phyloP scores from a whole-genome alignment of 1,140 invertebrate species.

The Diabrotica undecimpunctata region DNA sequence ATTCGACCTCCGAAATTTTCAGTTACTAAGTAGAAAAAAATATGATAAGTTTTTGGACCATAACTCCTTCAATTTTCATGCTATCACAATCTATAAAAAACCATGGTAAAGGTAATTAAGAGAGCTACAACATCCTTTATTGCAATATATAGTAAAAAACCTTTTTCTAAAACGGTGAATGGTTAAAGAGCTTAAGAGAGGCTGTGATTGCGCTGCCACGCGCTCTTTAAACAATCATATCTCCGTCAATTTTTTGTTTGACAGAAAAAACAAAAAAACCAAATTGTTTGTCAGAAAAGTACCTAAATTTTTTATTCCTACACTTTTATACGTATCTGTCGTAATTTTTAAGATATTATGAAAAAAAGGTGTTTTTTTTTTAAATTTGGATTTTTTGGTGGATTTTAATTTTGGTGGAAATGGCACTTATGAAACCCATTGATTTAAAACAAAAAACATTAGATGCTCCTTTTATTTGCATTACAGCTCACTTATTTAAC shows the following conservation, averaged over 20 bases:
- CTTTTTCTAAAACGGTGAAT: no score
- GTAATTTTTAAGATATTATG: background rate
- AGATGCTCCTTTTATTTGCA: background rate
- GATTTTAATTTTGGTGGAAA: background rate
- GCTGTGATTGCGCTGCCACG: no score
- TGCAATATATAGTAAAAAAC: no score
- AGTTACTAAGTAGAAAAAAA: background rate
- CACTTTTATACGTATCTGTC: background rate
- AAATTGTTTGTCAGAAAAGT: background rate
- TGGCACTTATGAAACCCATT: background rate
- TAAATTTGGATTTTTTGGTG: background rate
- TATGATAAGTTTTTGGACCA: background rate
- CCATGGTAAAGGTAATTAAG: no score
- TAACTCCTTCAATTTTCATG: no score
- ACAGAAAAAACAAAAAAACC: background rate
- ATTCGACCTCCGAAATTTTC: constrained; percentile 1
- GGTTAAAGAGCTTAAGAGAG: no score
- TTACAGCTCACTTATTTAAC: background rate
- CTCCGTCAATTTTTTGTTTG: no score
- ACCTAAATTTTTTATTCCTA: background rate
- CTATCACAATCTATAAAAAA: no score
- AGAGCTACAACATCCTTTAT: no score
- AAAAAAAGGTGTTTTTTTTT: background rate
- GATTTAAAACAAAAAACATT: background rate
- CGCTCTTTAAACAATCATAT: no score